These are phyloP conservation scores for Eulithis prunata DNA, from an alignment of 2,888 invertebrate species.

Conservation along the genomic window DNA sequence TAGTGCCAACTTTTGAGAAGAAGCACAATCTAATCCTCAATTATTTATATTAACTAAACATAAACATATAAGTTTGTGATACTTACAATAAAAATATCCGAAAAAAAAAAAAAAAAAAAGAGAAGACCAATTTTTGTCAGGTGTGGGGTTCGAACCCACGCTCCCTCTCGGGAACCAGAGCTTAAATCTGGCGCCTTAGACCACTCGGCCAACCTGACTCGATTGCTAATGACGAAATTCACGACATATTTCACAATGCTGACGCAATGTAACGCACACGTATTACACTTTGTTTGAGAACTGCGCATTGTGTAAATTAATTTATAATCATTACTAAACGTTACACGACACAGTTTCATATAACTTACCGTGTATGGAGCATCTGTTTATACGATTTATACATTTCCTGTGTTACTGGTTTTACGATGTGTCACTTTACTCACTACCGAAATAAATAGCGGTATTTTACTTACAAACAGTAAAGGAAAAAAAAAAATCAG, in stretches of 20 bases:
- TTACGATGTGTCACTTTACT: no score
- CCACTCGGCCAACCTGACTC: slow-evolving; percentile 91
- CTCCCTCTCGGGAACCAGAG: slow-evolving; percentile 92
- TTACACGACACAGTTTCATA: not conserved
- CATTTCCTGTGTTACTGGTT: no score
- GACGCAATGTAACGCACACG: not conserved
- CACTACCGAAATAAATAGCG: no score
- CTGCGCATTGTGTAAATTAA: slow-evolving; percentile 4
- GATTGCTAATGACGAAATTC: not conserved
- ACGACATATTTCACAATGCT: not conserved
- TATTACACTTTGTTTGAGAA: not conserved
- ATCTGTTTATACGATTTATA: no score
- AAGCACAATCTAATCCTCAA: no score
- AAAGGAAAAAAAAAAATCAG: no score
- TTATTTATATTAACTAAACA: no score
- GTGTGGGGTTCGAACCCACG: slow-evolving; percentile 94
- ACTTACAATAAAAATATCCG: not conserved
- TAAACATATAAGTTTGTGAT: no score
- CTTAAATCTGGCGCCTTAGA: slow-evolving; percentile 94
- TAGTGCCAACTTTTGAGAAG: no score
- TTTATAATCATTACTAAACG: not conserved
- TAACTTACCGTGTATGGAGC: no score
- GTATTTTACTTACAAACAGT: no score
- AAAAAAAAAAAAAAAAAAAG: not conserved
- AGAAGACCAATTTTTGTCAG: slow-evolving; percentile 73